Evolutionary conservation across 2,113 vertebrate genomes (phyloP).

Genomic region (Cervus canadensis): DNA sequence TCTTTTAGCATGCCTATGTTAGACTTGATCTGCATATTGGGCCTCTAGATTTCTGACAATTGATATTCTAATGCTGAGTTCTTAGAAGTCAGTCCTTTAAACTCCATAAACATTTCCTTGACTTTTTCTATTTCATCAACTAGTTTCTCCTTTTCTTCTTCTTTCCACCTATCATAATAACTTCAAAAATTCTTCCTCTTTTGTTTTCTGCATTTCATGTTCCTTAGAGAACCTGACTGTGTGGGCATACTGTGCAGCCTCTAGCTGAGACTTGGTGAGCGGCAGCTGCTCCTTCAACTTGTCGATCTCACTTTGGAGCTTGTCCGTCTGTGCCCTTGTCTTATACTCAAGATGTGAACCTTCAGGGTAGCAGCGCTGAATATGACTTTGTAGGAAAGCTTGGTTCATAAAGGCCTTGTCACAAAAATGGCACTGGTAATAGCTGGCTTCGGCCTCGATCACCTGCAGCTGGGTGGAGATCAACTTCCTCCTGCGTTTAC

Average conservation of each 20-base stretch:
- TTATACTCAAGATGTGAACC: constrained; percentile 84
- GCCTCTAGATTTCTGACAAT: constrained; percentile 82
- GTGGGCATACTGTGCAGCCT: constrained; percentile 84
- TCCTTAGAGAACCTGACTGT: constrained; percentile 85
- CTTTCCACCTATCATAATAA: constrained; percentile 90
- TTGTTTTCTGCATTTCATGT: constrained; percentile 85
- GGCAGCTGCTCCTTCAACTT: constrained; percentile 87
- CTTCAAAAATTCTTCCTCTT: constrained; percentile 86
- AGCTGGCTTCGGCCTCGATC: constrained; percentile 85
- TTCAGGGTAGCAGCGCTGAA: constrained; percentile 89
- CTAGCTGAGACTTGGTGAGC: constrained; percentile 86
- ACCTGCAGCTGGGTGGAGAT: constrained; percentile 91
- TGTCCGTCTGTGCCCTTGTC: constrained; percentile 81
- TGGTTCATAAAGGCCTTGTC: constrained; percentile 93
- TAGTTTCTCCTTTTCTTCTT: constrained; percentile 88
- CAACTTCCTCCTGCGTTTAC: constrained; percentile 89
- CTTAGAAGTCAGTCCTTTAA: constrained; percentile 87
- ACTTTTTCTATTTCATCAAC: constrained; percentile 90
- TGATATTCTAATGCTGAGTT: constrained; percentile 84
- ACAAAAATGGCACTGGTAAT: constrained; percentile 92
- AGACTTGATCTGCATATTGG: constrained; percentile 79
- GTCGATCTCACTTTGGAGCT: constrained; percentile 84
- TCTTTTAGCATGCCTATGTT: constrained; percentile 81
- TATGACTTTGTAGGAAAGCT: constrained; percentile 90
- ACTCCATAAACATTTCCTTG: constrained; percentile 89